These are phyloP conservation scores for Heliconius cydno DNA, from an alignment of 2,888 invertebrate genomes.

Conservation along the genomic window DNA sequence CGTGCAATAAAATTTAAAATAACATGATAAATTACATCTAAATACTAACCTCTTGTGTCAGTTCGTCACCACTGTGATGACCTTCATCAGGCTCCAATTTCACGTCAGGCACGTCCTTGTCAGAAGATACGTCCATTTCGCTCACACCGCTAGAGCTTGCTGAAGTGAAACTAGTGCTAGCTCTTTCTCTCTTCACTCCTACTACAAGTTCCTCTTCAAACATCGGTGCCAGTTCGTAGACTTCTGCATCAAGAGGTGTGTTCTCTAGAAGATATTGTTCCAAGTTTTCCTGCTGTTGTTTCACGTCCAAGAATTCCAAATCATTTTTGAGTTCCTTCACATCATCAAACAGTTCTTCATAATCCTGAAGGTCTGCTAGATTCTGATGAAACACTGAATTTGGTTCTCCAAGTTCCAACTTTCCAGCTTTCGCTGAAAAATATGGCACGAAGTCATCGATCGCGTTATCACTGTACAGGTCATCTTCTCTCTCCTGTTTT, in stretches of 20 bases:
- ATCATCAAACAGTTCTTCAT: conserved; percentile 72
- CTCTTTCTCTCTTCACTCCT: conserved; percentile 76
- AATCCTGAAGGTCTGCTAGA: conserved; percentile 83
- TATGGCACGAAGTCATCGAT: conserved; percentile 76
- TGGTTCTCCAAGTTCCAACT: conserved; percentile 65
- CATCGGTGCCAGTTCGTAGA: conserved; percentile 71
- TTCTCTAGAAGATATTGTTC: conserved; percentile 77
- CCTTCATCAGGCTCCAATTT: conserved; percentile 78
- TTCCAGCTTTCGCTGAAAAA: conserved; percentile 68
- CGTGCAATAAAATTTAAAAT: conserved; percentile 2
- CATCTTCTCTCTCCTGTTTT: conserved; percentile 69
- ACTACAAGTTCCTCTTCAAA: conserved; percentile 73
- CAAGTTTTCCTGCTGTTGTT: conserved; percentile 70
- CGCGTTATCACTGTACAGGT: conserved; percentile 75
- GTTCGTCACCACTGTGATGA: conserved; percentile 76
- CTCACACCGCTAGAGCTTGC: conserved; percentile 80
- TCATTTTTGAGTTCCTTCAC: conserved; percentile 70
- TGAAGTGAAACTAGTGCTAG: conserved; percentile 79
- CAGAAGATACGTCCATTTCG: conserved; percentile 72
- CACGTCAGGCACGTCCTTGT: conserved; percentile 64
- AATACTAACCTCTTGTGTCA: conserved; percentile 79
- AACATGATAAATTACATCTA: neutral
- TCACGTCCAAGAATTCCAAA: conserved; percentile 72
- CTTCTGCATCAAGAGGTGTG: conserved; percentile 72
- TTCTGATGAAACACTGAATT: conserved; percentile 83